A percentile compares a stretch with the other conserved stretches of the same genome.
Evolutionary conservation across 2,888 invertebrate species (phyloP).

Genomic region (Platycheirus rosarum): DNA sequence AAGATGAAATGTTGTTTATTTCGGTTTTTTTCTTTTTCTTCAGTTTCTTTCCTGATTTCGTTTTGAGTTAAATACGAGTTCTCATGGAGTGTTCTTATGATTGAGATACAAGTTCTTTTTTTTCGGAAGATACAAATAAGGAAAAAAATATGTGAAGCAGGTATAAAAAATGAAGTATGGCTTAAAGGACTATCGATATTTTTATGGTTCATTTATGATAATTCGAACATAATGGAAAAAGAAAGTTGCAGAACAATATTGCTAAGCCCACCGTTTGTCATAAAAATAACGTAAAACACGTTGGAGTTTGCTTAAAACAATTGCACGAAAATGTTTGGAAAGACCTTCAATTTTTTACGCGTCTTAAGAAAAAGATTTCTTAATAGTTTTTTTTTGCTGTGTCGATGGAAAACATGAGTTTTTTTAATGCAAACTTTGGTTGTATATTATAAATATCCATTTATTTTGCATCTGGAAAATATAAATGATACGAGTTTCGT

Average conservation of each 20-base stretch:
- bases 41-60: conserved; percentile 3
- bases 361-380: not conserved
- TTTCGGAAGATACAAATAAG: conserved; percentile 7
- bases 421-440: too few species aligned
- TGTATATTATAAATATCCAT: too few species aligned
- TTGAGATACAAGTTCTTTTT: conserved; percentile 56
- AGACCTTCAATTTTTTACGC: conserved; percentile 51
- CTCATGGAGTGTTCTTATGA: conserved; percentile 58
- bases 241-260: conserved; percentile 12
- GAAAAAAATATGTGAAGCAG: not conserved
- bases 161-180: conserved; percentile 28
- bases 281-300: too few species aligned
- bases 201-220: not conserved
- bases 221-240: conserved; percentile 26
- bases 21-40: not conserved
- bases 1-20: conserved; percentile 64
- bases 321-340: not conserved
- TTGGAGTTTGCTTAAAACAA: not conserved
- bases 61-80: conserved; percentile 59
- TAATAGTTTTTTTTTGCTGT: not conserved
- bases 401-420: conserved; percentile 11
- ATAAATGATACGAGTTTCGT: too few species aligned
- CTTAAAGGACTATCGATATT: conserved; percentile 23
- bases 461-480: too few species aligned
- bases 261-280: not conserved